Base-by-base conservation (phyloP, 2,888 invertebrate species). In the Dryocosmus kuriphilus region DNA sequence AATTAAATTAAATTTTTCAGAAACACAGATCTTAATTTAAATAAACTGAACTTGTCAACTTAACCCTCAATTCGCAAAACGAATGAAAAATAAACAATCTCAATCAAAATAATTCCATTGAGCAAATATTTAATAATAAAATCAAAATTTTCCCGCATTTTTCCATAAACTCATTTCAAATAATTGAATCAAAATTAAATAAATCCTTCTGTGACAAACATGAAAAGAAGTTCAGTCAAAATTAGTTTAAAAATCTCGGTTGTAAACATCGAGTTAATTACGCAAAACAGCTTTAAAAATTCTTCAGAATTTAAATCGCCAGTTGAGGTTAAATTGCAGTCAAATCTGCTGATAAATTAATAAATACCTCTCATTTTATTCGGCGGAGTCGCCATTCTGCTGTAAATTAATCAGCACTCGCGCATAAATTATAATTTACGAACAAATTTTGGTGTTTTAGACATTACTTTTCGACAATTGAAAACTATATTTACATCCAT, bases 401-500 rank as follows among this genome's bases (percentile, higher is more conserved):
- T 7, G 4, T 7, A n/a, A 71, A 27, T 11, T 71, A n/a, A 71
- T 71, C 3, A 27, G n/a, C 22, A 24, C 11, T 71, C 9, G 19
- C 27, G 14, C 46, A 71, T 46, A 27, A 30, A 27, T 71, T 27
- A 71, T 30, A 46, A 8, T n/a, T 16, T 46, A n/a, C 4, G 46
- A 2, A 16, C 51, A 27, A 71, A 71, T 71, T 46, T 51, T 19
- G 46, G 11, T 7, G 16, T 19, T 71, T 71, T 19, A 19, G n/a
- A 51, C n/a, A 71, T 46, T 71, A 51, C 19, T 3, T n/a, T 19
- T 9, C 24, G 19, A 27, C 3, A 71, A 16, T 27, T 16, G 46
- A 71, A 71, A 24, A 27, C 46, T 71, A 51, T 71, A 71, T 71
- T 71, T 71, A 71, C 67, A 71, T 71, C 30, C 67, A 51, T 51